These are phyloP conservation scores for Porites australiensis DNA, from an alignment of 64 coral and sea anemone genomes.

Conservation along the genomic window DNA sequence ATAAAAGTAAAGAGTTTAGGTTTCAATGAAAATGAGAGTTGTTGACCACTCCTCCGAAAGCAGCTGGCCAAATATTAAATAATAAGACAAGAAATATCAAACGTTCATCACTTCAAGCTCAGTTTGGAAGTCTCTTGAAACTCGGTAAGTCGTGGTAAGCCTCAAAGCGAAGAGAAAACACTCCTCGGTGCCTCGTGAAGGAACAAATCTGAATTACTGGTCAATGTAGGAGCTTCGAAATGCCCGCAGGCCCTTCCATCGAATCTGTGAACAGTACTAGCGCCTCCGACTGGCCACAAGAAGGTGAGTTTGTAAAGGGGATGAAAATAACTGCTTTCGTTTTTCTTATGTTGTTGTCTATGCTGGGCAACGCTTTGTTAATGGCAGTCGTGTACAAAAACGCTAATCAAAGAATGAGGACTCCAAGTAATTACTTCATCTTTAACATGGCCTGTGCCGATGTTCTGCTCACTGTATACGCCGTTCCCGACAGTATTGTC, in stretches of 20 bases:
- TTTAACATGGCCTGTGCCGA: slow-evolving; percentile 59
- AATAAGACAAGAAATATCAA: too few relatives aligned
- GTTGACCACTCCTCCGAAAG: neutral
- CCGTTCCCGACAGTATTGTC: neutral
- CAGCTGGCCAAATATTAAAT: too few relatives aligned
- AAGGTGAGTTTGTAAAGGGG: neutral
- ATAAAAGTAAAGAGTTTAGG: neutral
- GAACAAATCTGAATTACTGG: neutral
- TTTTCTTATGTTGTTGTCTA: neutral
- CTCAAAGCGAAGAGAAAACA: too few relatives aligned
- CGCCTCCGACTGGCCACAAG: neutral
- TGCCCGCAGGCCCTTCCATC: neutral
- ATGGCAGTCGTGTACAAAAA: slow-evolving; percentile 52
- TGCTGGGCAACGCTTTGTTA: slow-evolving; percentile 31
- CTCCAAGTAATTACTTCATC: slow-evolving; percentile 63
- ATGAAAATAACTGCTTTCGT: neutral
- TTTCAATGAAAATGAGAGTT: neutral
- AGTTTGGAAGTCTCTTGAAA: too few relatives aligned
- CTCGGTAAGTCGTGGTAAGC: too few relatives aligned
- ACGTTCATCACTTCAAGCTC: too few relatives aligned
- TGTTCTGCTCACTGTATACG: slow-evolving; percentile 1
- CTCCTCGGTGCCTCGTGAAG: too few relatives aligned
- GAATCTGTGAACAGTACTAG: neutral
- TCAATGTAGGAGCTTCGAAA: neutral
- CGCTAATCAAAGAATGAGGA: slow-evolving; percentile 64